Evolutionary conservation across 2,113 vertebrate genomes (phyloP).

Genomic region (Noturus placidus): DNA sequence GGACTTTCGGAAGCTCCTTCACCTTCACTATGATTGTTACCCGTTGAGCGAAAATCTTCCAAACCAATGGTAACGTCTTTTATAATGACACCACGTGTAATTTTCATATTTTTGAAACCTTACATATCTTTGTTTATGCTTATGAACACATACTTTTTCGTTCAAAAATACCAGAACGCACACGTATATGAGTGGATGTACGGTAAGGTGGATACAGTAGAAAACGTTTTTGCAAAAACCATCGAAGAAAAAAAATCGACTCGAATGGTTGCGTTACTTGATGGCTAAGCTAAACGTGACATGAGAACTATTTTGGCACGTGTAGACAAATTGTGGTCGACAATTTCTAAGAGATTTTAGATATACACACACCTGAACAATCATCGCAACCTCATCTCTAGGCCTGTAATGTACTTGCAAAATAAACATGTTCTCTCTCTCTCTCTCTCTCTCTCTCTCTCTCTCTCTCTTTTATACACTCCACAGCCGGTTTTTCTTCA

Average conservation of each 20-base stretch:
- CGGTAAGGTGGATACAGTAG: background rate
- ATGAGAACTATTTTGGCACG: background rate
- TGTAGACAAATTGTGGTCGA: conserved; percentile 4
- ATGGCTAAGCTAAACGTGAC: background rate
- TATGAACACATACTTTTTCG: no score
- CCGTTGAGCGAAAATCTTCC: background rate
- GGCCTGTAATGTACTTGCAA: conserved; percentile 24
- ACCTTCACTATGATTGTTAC: background rate
- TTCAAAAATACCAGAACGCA: background rate
- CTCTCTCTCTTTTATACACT: background rate
- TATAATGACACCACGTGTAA: no score
- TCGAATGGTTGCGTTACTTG: background rate
- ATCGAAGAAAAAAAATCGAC: background rate
- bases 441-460: conserved; percentile 20
- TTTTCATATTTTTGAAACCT: no score
- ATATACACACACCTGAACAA: conserved; percentile 1
- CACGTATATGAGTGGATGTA: background rate
- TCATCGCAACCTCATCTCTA: background rate
- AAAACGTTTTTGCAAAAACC: background rate
- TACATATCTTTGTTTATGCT: no score
- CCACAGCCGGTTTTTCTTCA: conserved; percentile 23
- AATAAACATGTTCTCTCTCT: background rate
- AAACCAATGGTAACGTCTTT: background rate
- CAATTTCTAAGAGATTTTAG: background rate
- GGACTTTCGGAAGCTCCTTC: no score